Evolutionary conservation across 1,140 invertebrate species (phyloP).

Genomic region (Drosophila nikananu): DNA sequence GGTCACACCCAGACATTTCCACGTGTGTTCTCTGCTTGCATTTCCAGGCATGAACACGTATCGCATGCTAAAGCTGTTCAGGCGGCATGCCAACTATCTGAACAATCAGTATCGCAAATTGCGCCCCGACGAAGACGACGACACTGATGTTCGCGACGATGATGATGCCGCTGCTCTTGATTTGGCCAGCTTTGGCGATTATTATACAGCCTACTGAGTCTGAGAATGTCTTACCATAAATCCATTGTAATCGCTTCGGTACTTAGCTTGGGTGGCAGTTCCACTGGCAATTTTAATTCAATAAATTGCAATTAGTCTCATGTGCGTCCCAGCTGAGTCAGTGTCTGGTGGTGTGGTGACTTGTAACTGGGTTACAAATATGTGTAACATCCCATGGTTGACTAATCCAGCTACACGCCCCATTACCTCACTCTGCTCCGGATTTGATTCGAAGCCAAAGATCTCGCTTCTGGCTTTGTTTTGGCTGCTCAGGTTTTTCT

Average conservation of each 20-base stretch:
- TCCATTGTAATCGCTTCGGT: conserved; percentile 58
- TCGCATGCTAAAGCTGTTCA: conserved; percentile 83
- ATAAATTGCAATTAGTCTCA: conserved; percentile 54
- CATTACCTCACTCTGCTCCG: conserved; percentile 37
- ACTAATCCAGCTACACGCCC: conserved; percentile 51
- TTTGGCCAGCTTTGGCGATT: conserved; percentile 32
- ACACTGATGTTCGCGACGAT: conserved; percentile 28
- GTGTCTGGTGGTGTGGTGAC: background rate
- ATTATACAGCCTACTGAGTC: conserved; percentile 64
- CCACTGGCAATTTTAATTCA: conserved; percentile 36
- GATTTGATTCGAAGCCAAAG: conserved; percentile 7
- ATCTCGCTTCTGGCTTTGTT: conserved; percentile 46
- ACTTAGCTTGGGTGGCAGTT: conserved; percentile 50
- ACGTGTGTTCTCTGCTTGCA: conserved; percentile 60
- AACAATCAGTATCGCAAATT: conserved; percentile 84
- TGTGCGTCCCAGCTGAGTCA: conserved; percentile 39
- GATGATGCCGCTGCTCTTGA: conserved; percentile 18
- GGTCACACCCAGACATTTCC: conserved; percentile 33
- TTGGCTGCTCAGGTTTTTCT: conserved; percentile 19
- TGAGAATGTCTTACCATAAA: conserved; percentile 60
- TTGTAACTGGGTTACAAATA: conserved; percentile 37
- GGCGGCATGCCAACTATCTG: conserved; percentile 81
- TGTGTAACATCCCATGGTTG: conserved; percentile 61
- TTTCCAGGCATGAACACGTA: conserved; percentile 84
- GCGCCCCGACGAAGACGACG: conserved; percentile 73